A percentile compares a stretch with the other conserved stretches of the same genome.
Conservation (phyloP, 2,797 vertebrate genomes). For the Falco biarmicus region DNA sequence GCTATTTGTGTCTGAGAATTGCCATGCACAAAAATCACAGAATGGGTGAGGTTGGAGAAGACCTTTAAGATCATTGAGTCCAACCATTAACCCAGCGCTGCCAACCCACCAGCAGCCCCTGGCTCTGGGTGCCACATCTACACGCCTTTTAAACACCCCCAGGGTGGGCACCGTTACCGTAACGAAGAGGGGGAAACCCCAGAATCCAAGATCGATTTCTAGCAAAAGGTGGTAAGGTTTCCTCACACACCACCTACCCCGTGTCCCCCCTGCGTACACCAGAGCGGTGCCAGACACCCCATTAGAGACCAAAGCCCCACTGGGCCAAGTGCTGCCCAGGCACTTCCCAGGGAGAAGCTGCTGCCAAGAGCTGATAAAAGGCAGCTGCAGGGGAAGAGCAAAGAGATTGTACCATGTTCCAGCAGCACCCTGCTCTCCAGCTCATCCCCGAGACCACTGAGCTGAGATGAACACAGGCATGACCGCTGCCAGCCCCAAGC, state of each 20-base stretch:
- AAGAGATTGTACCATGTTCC: accelerated
- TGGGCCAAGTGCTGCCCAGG: neutral
- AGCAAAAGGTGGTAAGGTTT: neutral
- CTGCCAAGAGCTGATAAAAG: neutral
- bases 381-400: neutral
- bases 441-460: accelerated
- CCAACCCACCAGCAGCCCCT: neutral
- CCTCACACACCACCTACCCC: neutral
- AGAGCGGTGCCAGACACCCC: neutral
- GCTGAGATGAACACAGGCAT: accelerated
- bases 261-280: accelerated
- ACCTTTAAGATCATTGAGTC: neutral
- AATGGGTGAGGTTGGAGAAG: neutral
- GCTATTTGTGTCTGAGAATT: conserved; percentile 14
- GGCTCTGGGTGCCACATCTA: neutral
- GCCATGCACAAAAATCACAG: neutral
- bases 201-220: neutral
- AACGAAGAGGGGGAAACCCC: neutral
- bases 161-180: neutral
- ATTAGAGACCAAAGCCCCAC: neutral
- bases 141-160: neutral
- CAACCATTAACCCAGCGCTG: neutral
- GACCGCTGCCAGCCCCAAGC: neutral
- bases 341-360: neutral
- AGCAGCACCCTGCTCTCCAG: neutral